A percentile compares a stretch with the other conserved stretches of the same genome.
These are phyloP conservation scores for Meloidogyne exigua DNA, from an alignment of 1,140 invertebrate genomes.

Conservation along the genomic window DNA sequence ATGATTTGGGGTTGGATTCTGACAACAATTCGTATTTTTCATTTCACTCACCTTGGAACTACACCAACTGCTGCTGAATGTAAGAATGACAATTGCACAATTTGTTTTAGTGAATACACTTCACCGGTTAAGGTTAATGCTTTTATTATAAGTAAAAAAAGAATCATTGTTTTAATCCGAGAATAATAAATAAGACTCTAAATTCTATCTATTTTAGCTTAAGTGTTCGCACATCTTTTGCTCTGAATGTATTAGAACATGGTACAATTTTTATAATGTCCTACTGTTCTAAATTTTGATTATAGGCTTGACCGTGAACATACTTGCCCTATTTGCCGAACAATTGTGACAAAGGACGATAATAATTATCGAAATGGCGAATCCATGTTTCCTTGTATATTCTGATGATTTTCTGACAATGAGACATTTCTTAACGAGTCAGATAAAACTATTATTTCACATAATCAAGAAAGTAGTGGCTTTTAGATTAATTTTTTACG, in stretches of 20 bases:
- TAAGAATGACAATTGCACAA: slow-evolving; percentile 38
- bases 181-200: too few relatives aligned
- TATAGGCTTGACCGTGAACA: slow-evolving; percentile 29
- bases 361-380: slow-evolving; percentile 40
- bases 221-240: slow-evolving; percentile 42
- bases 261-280: background rate
- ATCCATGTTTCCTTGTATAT: slow-evolving; percentile 32
- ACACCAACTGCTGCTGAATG: slow-evolving; percentile 22
- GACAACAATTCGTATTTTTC: slow-evolving; percentile 35
- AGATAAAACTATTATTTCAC: background rate
- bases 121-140: slow-evolving; percentile 29
- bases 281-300: too few relatives aligned
- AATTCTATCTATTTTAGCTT: slow-evolving; percentile 23
- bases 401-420: slow-evolving; percentile 12
- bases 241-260: slow-evolving; percentile 39
- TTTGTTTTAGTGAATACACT: slow-evolving; percentile 31
- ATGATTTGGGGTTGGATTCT: slow-evolving; percentile 33
- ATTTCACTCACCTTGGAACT: slow-evolving; percentile 31
- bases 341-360: slow-evolving; percentile 40
- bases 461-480: background rate
- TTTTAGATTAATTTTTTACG: too few relatives aligned
- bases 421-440: background rate
- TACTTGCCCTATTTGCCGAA: slow-evolving; percentile 39
- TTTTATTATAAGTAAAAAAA: too few relatives aligned
- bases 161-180: too few relatives aligned